A percentile compares a stretch with the other conserved stretches of the same genome.
These are phyloP conservation scores for Doryteuthis pealeii DNA, from an alignment of 1,140 invertebrate genomes.

Conservation along the genomic window DNA sequence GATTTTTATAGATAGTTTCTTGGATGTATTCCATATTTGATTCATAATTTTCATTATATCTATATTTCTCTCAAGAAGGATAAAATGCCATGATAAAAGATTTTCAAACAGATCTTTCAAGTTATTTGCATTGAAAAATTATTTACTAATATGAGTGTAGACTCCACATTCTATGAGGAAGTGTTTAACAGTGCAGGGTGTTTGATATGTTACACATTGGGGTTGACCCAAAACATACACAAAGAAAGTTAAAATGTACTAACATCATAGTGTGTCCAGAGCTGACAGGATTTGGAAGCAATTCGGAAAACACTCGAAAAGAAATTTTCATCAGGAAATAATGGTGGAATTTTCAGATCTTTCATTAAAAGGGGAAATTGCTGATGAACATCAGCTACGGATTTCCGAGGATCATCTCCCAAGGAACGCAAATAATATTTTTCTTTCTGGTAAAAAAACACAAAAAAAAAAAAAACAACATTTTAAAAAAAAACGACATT, in stretches of 20 bases:
- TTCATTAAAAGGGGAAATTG: constrained; percentile 62
- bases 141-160: too few species aligned
- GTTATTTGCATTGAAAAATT: too few species aligned
- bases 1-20: too few species aligned
- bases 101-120: too few species aligned
- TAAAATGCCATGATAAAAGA: too few species aligned
- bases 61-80: too few species aligned
- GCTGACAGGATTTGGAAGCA: constrained; percentile 61
- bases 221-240: too few species aligned
- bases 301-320: constrained; percentile 68
- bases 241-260: constrained; percentile 17
- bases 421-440: constrained; percentile 66
- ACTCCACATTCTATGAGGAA: too few species aligned
- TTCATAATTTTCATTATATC: too few species aligned
- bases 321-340: constrained; percentile 60
- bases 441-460: constrained; percentile 51
- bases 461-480: neutral
- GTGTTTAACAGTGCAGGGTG: too few species aligned
- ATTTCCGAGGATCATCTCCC: constrained; percentile 63
- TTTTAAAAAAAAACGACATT: neutral
- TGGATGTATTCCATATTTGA: too few species aligned
- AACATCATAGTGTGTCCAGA: constrained; percentile 71
- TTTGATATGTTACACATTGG: too few species aligned
- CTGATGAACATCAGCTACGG: constrained; percentile 62
- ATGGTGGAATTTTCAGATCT: constrained; percentile 62